phyloP scores from a whole-genome alignment of 2,113 vertebrate species.

The Mus spicilegus region DNA sequence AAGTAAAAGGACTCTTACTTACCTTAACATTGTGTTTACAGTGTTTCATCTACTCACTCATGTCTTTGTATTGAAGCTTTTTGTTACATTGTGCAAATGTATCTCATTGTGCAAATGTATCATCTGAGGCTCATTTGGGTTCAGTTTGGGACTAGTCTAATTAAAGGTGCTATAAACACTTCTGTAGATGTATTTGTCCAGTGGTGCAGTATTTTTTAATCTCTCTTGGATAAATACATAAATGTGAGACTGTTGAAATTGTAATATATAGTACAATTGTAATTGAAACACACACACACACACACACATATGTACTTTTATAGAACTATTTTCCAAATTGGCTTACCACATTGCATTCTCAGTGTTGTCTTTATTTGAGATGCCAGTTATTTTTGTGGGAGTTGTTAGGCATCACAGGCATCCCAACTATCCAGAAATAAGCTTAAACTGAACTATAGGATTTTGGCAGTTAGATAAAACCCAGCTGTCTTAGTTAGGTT shows the following conservation, averaged over 20 bases:
- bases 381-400: background rate
- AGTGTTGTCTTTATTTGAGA: background rate
- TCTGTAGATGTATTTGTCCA: background rate
- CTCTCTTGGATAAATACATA: background rate
- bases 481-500: too few species aligned
- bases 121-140: background rate
- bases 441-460: background rate
- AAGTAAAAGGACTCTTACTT: background rate
- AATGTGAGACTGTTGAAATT: background rate
- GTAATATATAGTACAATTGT: too few species aligned
- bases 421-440: background rate
- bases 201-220: background rate
- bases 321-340: background rate
- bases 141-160: background rate
- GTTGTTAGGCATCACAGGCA: background rate
- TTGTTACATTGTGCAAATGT: background rate
- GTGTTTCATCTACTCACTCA: background rate
- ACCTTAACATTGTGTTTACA: background rate
- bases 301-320: background rate
- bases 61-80: background rate
- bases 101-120: background rate
- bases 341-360: background rate
- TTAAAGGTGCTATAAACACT: conserved; percentile 7
- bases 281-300: too few species aligned
- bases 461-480: background rate